Conservation (phyloP, 1,140 invertebrate genomes). For the Bombus turneri region DNA sequence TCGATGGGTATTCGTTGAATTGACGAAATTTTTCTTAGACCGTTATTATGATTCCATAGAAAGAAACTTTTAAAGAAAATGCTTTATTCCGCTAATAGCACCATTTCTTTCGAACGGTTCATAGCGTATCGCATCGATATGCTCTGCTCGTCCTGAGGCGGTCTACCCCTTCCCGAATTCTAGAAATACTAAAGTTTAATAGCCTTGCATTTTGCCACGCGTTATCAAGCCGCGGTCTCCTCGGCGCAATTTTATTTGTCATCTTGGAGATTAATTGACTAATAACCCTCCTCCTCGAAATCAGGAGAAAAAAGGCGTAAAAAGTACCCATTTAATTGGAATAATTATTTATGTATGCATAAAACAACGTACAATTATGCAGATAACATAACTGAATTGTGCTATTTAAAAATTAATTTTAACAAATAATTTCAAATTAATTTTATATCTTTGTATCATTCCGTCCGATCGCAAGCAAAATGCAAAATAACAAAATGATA, state of each 20-base stretch:
- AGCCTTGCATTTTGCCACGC: conserved; percentile 9
- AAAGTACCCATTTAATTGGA: background rate
- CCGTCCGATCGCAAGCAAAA: background rate
- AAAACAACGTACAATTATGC: background rate
- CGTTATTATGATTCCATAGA: conserved; percentile 14
- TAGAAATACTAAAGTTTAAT: conserved; percentile 16
- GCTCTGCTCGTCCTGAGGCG: background rate
- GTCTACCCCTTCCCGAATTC: background rate
- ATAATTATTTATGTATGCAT: background rate
- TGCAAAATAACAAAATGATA: too few relatives aligned
- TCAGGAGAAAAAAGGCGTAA: background rate
- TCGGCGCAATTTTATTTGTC: background rate
- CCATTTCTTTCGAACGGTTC: conserved; percentile 11
- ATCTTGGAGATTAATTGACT: background rate
- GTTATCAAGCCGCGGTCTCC: background rate
- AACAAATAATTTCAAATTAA: background rate
- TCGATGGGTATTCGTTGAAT: background rate
- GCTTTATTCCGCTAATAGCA: conserved; percentile 39
- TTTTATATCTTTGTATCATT: background rate
- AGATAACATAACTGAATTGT: background rate
- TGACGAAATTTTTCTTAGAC: background rate
- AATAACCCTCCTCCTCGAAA: background rate
- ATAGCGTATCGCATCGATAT: conserved; percentile 9
- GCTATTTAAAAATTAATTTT: background rate
- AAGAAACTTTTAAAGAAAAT: conserved; percentile 30